Evolutionary conservation across 2,888 invertebrate genomes (phyloP).

Genomic region (Gasteruption jaculator): DNA sequence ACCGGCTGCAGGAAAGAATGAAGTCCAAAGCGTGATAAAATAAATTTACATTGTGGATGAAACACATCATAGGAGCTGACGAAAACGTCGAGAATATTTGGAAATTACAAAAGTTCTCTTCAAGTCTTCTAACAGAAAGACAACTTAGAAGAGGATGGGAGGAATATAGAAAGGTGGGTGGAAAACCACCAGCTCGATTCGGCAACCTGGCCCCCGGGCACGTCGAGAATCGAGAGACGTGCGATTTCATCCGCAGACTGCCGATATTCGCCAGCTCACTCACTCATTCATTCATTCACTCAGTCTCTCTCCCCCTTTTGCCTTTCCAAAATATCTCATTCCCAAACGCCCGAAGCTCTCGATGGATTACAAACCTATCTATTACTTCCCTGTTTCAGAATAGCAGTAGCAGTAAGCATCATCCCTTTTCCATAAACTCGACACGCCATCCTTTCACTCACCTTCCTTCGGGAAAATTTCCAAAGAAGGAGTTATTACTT

Average conservation of each 20-base stretch:
- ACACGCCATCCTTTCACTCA: slow-evolving; percentile 14
- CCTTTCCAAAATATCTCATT: slow-evolving; percentile 51
- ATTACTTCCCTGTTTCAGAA: slow-evolving; percentile 49
- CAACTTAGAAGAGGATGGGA: slow-evolving; percentile 1
- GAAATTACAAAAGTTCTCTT: too few species aligned
- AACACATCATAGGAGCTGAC: too few species aligned
- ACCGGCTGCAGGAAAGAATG: too few species aligned
- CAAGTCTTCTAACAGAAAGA: too few species aligned
- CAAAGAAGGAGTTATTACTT: too few species aligned
- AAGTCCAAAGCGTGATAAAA: too few species aligned
- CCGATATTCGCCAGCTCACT: slow-evolving; percentile 44
- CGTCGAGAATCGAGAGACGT: slow-evolving; percentile 45
- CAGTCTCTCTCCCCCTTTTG: slow-evolving; percentile 29
- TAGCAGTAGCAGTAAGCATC: slow-evolving; percentile 17
- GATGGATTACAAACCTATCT: slow-evolving; percentile 53
- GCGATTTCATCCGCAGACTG: slow-evolving; percentile 51
- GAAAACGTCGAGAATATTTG: too few species aligned
- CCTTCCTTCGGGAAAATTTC: too few species aligned
- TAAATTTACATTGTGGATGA: too few species aligned
- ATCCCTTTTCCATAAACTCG: slow-evolving; percentile 16
- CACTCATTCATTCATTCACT: too few species aligned
- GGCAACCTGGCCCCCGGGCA: slow-evolving; percentile 45
- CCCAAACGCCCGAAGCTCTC: slow-evolving; percentile 48
- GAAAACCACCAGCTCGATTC: slow-evolving; percentile 46
- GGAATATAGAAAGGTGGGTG: neutral